Percentiles rank a stretch among this genome's conserved stretches.
Conservation (phyloP, 1,140 invertebrate species). For the Globodera ellingtonae region DNA sequence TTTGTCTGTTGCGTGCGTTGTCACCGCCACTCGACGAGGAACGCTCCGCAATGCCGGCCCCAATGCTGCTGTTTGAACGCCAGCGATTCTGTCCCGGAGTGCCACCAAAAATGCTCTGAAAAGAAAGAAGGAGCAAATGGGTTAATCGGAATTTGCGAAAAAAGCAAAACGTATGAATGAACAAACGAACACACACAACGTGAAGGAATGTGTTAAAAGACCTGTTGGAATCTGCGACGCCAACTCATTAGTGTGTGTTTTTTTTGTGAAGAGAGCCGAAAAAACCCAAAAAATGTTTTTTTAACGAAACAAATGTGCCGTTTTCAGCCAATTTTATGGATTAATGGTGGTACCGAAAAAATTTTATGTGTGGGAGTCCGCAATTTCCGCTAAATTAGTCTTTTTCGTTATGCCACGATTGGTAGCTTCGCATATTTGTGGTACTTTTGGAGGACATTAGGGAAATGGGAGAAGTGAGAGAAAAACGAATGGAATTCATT, state of each 20-base stretch:
- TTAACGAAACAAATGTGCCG: neutral
- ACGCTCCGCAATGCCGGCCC: constrained; percentile 26
- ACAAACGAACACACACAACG: neutral
- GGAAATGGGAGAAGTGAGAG: neutral
- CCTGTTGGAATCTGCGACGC: constrained; percentile 14
- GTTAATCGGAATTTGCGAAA: neutral
- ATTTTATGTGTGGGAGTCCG: neutral
- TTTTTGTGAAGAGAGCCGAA: neutral
- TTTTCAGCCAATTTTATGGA: constrained; percentile 27
- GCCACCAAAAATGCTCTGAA: constrained; percentile 17
- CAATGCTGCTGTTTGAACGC: constrained; percentile 19
- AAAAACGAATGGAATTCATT: neutral
- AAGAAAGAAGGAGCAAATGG: constrained; percentile 3
- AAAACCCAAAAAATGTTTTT: neutral
- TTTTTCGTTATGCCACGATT: neutral
- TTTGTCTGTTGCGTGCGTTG: constrained; percentile 25
- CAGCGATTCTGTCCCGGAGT: constrained; percentile 13
- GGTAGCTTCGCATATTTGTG: no score
- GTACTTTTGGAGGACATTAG: neutral
- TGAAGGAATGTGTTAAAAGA: neutral
- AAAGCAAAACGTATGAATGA: neutral
- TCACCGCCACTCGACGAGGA: constrained; percentile 9
- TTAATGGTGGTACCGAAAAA: neutral
- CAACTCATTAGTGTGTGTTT: constrained; percentile 2
- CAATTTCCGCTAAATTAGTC: constrained; percentile 29